Base-by-base conservation (phyloP, 2,113 vertebrate species). In the Heterocephalus glaber region DNA sequence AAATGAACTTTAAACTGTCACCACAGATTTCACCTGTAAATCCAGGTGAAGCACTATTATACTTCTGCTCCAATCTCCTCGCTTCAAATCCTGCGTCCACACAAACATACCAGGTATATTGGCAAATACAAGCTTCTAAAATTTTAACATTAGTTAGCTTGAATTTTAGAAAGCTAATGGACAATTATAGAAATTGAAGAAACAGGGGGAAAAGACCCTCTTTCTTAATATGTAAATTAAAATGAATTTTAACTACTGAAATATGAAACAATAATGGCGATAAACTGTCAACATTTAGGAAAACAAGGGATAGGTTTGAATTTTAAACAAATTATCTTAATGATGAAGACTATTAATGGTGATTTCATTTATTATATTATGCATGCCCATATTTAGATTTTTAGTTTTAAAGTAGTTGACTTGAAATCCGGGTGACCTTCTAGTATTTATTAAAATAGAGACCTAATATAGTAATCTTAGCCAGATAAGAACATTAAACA, bases 371-470 rank as follows among this genome's bases (percentile, higher is more conserved):
- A 83, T 47, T 92, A 94, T 26, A 92, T 85, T 47, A 82, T 5
- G 5, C 11, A 52, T 81, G 11, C 28, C 30, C 35, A 24, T 47
- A 86, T 35, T 82, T 26, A 28, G 22, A 68, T 89, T 87, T 16
- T 89, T 88, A 83, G 7, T 90, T 44, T 95, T 91, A 86, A 87
- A 95, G 33, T 38, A 85, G 79, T 1, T 87, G 28, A 70, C 47
- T 47, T 86, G 52, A 95, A 91, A 83, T 58, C 56, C 65, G 92
- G 8, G 77, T 33, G 70, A 58, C 86, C 10, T 85, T 81, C 17
- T 16, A 77, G 16, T 41, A 77, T 76, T 87, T 94, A 38, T 80
- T 95, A 94, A 86, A 94, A 94, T 88, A 58, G 41, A 13, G 30
- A 49, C 24, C 47, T 95, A 85, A 38, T 7, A 74, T 38, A 56